Base-by-base conservation (phyloP, 2,888 invertebrate species). In the Chymomyza procnemis region DNA sequence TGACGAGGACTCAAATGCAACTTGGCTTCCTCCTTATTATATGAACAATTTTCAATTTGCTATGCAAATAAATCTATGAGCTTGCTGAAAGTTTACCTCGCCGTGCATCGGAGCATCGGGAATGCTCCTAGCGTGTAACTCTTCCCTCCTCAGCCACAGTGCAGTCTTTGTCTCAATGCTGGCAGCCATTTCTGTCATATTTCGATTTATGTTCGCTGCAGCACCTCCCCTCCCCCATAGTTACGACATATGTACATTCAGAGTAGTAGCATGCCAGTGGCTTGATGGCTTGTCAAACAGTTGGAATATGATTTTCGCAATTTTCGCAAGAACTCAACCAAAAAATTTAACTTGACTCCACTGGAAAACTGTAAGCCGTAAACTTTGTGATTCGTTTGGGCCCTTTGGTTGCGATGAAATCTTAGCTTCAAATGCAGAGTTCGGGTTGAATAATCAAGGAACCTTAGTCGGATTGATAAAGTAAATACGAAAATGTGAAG, bases 251-350 rank as follows among this genome's bases (percentile, higher is more conserved):
- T 2, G 26, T 26, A 4, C 8, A 26, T 6, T 52, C n/a, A n/a
- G 57, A 52, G 34, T 3, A 16, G 30, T 3, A 9, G 55, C 61
- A 41, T 69, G 75, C 55, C 64, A 75, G 66, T 85, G 83, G 84
- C 81, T 81, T 81, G 85, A 81, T 85, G 74, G 86, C 84, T 81
- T 85, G 80, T 76, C 81, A 81, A 81, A 81, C 86, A 86, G 86
- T 86, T 79, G 87, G 85, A 83, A 83, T 83, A 85, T 83, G 83
- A 86, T 83, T 83, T 83, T 83, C 84, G 83, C 87, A 83, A 83
- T 83, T 83, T 83, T 86, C 83, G 87, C 85, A 83, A 81, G 85
- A 83, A 83, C 87, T 86, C 87, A 83, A 83, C 87, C 83, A 83
- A 83, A 86, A 83, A 83, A 83, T 83, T 83, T 85, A 83, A 86